phyloP scores from a whole-genome alignment of 2,113 vertebrate genomes.

The Paracanthobrama guichenoti region DNA sequence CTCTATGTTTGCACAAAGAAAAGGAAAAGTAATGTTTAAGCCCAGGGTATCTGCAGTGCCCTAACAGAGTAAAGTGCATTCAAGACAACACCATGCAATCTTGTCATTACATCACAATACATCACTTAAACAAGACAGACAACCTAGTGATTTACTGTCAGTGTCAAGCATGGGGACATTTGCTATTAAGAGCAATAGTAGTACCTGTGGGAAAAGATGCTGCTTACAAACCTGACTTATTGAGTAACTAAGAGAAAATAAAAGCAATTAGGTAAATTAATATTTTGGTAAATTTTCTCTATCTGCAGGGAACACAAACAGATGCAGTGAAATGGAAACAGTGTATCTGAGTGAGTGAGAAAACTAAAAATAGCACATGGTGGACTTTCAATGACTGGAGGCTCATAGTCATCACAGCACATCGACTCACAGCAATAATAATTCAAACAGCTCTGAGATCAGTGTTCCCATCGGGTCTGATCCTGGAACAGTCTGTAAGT shows the following conservation, averaged over 20 bases:
- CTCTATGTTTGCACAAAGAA: too few species aligned
- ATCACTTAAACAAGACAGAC: conserved; percentile 1
- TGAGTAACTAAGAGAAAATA: conserved; percentile 9
- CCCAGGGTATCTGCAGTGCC: conserved; percentile 13
- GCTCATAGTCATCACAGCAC: conserved; percentile 24
- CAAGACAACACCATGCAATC: neutral
- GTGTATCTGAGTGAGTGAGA: neutral
- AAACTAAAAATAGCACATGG: conserved; percentile 45
- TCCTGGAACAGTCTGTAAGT: neutral
- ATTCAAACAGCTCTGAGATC: conserved; percentile 27
- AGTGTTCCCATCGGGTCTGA: neutral
- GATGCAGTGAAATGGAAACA: conserved; percentile 20
- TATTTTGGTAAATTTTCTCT: neutral
- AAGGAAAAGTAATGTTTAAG: neutral
- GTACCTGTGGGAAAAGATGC: conserved; percentile 12
- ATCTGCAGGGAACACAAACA: conserved; percentile 22
- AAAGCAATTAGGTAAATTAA: neutral
- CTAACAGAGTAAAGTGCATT: conserved; percentile 10
- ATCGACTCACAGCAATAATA: conserved; percentile 2
- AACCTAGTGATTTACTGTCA: conserved; percentile 26
- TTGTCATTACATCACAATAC: neutral
- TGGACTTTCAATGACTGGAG: conserved; percentile 38
- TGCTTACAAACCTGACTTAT: neutral
- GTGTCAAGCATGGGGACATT: neutral
- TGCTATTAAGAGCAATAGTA: neutral